These are phyloP conservation scores for Erythrolamprus reginae DNA, from an alignment of 2,113 vertebrate genomes.

Conservation along the genomic window DNA sequence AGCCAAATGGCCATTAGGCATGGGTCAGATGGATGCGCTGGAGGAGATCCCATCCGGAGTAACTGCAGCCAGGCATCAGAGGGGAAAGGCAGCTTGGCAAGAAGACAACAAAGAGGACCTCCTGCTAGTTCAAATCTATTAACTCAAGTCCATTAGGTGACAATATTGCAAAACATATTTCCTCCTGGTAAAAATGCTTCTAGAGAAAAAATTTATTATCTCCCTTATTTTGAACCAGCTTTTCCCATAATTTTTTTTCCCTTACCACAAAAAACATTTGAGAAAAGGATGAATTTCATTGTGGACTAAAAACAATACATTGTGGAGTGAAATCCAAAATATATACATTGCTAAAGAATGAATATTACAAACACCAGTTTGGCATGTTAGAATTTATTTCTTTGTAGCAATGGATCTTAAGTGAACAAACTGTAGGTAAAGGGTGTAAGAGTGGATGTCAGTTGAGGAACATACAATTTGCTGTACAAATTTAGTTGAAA, in stretches of 20 bases:
- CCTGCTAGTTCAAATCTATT: no score
- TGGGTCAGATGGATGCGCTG: no score
- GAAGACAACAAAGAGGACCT: no score
- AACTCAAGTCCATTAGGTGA: background rate
- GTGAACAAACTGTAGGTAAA: accelerated
- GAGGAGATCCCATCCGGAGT: no score
- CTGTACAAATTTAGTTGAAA: accelerated
- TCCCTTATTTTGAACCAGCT: background rate
- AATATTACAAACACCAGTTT: background rate
- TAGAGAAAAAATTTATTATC: background rate
- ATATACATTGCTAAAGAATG: background rate
- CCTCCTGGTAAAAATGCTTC: background rate
- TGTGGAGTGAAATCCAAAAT: background rate
- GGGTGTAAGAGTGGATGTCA: background rate
- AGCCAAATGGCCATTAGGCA: no score
- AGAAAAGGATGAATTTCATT: background rate
- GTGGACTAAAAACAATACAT: background rate
- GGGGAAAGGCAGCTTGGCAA: no score
- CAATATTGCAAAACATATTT: background rate
- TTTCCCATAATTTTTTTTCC: background rate
- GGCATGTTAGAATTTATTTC: slow-evolving; percentile 35
- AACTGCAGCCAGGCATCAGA: no score
- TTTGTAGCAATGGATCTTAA: background rate
- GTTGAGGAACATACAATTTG: accelerated
- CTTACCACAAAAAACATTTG: background rate